Evolutionary conservation across 2,113 vertebrate species (phyloP).

Genomic region (Galemys pyrenaicus): DNA sequence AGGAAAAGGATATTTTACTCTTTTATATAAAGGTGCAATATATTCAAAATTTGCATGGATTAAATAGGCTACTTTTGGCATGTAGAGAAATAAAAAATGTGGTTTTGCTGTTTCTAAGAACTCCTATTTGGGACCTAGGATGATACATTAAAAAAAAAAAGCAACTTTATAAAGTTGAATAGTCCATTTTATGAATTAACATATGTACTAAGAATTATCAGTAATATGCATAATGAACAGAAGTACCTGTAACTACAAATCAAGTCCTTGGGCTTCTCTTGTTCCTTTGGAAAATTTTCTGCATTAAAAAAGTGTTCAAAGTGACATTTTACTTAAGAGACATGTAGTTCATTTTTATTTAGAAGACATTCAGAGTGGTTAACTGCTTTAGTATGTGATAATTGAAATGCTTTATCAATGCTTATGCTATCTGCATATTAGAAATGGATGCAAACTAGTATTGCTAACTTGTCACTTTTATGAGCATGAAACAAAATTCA

Average conservation of each 20-base stretch:
- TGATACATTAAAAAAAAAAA: background rate
- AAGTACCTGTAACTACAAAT: background rate
- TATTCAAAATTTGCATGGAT: background rate
- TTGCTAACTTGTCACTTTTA: constrained; percentile 50
- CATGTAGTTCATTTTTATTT: background rate
- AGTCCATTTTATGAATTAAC: background rate
- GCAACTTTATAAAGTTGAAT: background rate
- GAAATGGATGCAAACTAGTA: background rate
- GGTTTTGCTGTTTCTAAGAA: background rate
- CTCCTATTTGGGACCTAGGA: background rate
- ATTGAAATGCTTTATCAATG: background rate
- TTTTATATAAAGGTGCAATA: background rate
- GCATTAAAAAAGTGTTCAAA: background rate
- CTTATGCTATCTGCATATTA: background rate
- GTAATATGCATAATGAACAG: background rate
- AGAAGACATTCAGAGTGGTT: background rate
- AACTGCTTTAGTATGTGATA: background rate
- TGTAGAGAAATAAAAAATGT: background rate
- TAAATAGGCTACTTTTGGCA: background rate
- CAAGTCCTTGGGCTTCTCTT: background rate
- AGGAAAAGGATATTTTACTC: background rate
- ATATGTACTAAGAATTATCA: constrained; percentile 30
- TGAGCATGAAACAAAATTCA: constrained; percentile 48
- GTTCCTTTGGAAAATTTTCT: background rate
- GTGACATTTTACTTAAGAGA: background rate